phyloP scores from a whole-genome alignment of 2,797 vertebrate species.

The Syndactyla subalaris region DNA sequence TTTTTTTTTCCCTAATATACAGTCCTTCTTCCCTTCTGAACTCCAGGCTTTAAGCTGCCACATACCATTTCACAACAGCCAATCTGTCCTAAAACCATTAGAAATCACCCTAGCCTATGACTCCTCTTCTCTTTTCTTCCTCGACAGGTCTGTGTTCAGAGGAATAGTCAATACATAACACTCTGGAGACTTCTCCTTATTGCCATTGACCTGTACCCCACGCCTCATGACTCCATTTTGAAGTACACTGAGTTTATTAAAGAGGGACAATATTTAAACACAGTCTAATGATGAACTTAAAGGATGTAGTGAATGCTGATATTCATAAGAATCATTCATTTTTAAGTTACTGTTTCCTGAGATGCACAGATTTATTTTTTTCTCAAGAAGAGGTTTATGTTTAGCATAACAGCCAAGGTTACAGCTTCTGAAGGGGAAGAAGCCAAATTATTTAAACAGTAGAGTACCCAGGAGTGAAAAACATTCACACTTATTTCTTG shows the following conservation, averaged over 20 bases:
- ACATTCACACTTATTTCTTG: neutral
- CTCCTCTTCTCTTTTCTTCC: neutral
- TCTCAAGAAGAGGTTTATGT: neutral
- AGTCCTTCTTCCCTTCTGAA: neutral
- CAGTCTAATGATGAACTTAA: neutral
- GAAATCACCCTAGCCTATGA: neutral
- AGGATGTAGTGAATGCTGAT: neutral
- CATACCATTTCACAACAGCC: neutral
- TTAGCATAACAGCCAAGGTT: neutral
- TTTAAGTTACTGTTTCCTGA: neutral
- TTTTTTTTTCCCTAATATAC: neutral
- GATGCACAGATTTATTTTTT: neutral
- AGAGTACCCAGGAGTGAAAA: neutral
- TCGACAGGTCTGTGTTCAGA: neutral
- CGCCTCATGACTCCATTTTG: neutral
- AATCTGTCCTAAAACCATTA: neutral
- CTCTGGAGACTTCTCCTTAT: neutral
- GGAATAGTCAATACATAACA: neutral
- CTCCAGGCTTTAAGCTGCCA: fast-evolving
- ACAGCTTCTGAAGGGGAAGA: neutral
- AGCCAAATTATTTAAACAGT: neutral
- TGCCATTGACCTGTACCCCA: neutral
- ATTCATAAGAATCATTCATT: neutral
- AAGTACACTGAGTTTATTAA: neutral
- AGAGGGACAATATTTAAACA: neutral